Evolutionary conservation across 1,140 invertebrate species (phyloP).

Genomic region (Dryas iulia): DNA sequence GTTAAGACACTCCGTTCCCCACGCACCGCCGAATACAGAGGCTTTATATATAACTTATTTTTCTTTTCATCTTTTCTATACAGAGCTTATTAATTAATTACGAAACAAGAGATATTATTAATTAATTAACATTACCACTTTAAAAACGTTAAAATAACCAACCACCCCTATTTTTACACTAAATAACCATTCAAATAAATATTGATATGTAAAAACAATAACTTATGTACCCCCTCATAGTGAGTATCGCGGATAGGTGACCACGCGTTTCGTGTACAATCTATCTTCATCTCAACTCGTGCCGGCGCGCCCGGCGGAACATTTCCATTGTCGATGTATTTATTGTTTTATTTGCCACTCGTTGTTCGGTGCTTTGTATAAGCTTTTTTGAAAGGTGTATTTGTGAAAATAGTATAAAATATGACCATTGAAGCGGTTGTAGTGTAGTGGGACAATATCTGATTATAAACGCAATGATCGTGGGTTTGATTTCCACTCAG

Average conservation of each 20-base stretch:
- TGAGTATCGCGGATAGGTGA: constrained; percentile 46
- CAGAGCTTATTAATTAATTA: too few species aligned
- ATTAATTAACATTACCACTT: too few species aligned
- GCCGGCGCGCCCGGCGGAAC: background rate
- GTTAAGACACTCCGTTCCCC: background rate
- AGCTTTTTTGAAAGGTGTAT: background rate
- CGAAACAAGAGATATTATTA: too few species aligned
- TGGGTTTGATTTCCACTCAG: background rate
- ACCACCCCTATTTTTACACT: background rate
- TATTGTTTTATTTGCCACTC: constrained; percentile 19
- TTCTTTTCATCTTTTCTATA: too few species aligned
- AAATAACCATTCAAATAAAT: background rate
- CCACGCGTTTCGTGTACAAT: constrained; percentile 55
- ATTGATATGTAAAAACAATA: constrained; percentile 19
- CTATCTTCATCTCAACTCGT: constrained; percentile 55
- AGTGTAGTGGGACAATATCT: too few species aligned
- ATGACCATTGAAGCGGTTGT: too few species aligned
- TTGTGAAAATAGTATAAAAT: background rate
- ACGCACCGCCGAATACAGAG: background rate
- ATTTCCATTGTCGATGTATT: constrained; percentile 35
- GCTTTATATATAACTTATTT: too few species aligned
- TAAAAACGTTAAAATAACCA: too few species aligned
- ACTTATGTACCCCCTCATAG: constrained; percentile 23
- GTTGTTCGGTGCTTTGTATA: background rate
- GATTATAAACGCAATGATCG: too few species aligned